Conservation (phyloP, 1,140 invertebrate genomes). For the Diachasma alloeum region DNA sequence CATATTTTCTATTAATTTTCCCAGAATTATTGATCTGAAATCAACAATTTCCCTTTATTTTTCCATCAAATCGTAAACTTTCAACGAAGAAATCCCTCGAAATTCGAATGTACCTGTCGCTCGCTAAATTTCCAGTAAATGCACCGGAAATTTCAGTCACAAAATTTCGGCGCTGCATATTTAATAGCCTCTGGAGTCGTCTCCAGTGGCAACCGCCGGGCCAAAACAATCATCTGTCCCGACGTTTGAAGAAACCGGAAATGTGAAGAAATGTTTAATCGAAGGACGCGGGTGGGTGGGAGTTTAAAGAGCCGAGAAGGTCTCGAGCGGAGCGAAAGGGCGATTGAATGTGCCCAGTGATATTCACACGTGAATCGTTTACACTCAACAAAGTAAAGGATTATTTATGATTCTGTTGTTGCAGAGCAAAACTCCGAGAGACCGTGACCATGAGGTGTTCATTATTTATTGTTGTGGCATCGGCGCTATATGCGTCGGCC, state of each 20-base stretch:
- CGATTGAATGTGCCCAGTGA: not conserved
- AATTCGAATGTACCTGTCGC: too few species aligned
- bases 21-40: too few species aligned
- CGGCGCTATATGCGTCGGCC: constrained; percentile 48
- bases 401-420: constrained; percentile 30
- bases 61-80: too few species aligned
- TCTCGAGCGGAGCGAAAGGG: not conserved
- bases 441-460: constrained; percentile 46
- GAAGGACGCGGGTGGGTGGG: not conserved
- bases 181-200: constrained; percentile 34
- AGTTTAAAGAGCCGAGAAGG: not conserved
- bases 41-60: too few species aligned
- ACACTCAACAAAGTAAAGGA: not conserved
- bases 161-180: not conserved
- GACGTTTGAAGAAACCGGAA: not conserved
- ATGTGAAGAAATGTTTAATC: constrained; percentile 18
- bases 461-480: constrained; percentile 45
- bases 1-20: too few species aligned
- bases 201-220: constrained; percentile 42
- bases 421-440: constrained; percentile 28
- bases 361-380: not conserved
- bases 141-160: too few species aligned
- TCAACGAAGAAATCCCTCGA: too few species aligned
- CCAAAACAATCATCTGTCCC: constrained; percentile 29
- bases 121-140: too few species aligned